These are phyloP conservation scores for Orgyia antiqua DNA, from an alignment of 2,888 invertebrate genomes.

Conservation along the genomic window DNA sequence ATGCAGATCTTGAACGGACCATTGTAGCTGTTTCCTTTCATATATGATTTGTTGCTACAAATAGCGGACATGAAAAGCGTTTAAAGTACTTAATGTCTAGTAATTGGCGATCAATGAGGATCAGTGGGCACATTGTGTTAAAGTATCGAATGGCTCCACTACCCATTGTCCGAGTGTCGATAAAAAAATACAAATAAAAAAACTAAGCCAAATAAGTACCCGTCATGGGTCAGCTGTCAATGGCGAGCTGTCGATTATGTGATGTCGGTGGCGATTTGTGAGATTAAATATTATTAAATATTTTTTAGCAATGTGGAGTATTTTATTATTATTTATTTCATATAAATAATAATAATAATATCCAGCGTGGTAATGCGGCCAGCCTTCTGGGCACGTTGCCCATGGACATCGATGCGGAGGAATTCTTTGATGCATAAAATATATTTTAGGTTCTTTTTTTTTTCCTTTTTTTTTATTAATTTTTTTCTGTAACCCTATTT, in stretches of 20 bases:
- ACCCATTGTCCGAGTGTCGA: conserved; percentile 55
- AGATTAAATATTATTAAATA: conserved; percentile 32
- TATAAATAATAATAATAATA: too few species aligned
- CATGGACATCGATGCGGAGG: too few species aligned
- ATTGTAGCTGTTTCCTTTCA: conserved; percentile 59
- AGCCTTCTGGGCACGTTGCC: too few species aligned
- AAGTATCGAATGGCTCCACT: conserved; percentile 53
- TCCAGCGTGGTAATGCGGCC: too few species aligned
- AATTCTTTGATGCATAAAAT: too few species aligned
- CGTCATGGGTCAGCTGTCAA: conserved; percentile 58
- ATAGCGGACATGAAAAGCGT: conserved; percentile 72
- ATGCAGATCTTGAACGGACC: conserved; percentile 61
- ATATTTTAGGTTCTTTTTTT: too few species aligned
- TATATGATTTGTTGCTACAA: conserved; percentile 76
- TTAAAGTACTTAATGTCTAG: conserved; percentile 78
- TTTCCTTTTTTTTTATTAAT: too few species aligned
- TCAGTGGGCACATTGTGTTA: conserved; percentile 76
- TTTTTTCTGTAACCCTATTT: too few species aligned
- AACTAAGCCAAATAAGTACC: conserved; percentile 48
- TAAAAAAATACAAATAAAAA: conserved; percentile 53
- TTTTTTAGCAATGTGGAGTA: too few species aligned
- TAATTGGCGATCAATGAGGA: conserved; percentile 79
- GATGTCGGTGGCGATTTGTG: conserved; percentile 54
- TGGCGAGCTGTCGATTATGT: conserved; percentile 55
- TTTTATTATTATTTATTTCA: too few species aligned